These are phyloP conservation scores for Maccullochella peelii DNA, from an alignment of 2,113 vertebrate genomes.

Conservation along the genomic window DNA sequence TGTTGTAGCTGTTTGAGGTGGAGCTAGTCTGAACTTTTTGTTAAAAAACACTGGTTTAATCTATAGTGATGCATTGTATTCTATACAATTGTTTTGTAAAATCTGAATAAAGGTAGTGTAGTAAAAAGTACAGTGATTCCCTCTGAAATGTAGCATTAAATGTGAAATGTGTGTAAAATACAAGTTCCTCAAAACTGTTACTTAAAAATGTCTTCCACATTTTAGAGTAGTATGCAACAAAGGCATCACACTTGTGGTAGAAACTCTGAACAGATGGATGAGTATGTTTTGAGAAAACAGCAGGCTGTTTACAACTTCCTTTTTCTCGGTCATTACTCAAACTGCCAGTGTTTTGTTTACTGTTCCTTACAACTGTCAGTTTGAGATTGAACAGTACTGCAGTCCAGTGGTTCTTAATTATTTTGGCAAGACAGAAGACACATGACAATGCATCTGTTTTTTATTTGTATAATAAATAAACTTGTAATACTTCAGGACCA, in stretches of 20 bases:
- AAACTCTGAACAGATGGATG: background rate
- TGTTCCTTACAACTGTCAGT: background rate
- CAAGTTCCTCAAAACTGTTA: background rate
- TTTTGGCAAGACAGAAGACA: background rate
- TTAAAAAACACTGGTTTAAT: background rate
- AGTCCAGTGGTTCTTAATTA: background rate
- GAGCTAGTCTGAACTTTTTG: background rate
- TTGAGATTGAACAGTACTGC: background rate
- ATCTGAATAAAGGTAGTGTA: background rate
- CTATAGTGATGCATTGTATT: background rate
- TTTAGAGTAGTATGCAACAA: background rate
- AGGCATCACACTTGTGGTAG: too few species aligned
- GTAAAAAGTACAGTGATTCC: background rate
- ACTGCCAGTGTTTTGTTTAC: too few species aligned
- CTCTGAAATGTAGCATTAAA: background rate
- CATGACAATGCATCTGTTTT: constrained; percentile 38
- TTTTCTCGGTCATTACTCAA: background rate
- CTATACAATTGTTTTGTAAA: background rate
- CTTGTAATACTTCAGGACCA: constrained; percentile 76
- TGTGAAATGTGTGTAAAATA: too few species aligned
- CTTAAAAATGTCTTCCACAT: background rate
- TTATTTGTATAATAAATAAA: constrained; percentile 85
- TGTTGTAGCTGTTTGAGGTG: background rate
- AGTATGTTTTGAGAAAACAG: background rate
- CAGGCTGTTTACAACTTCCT: background rate